Evolutionary conservation across 2,797 vertebrate species (phyloP).

Genomic region (Bovichtus variegatus): DNA sequence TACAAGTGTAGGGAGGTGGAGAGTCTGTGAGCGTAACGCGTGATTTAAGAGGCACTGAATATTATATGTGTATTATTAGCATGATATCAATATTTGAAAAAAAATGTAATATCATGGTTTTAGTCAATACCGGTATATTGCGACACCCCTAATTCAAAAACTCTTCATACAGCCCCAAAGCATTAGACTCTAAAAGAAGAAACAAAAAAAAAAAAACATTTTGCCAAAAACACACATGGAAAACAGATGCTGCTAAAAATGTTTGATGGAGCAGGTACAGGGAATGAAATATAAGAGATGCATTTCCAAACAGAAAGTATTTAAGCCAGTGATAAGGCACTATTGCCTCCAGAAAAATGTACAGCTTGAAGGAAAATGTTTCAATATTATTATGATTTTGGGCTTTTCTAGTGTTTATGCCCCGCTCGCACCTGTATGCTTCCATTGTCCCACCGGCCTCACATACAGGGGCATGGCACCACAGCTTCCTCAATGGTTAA

Average conservation of each 20-base stretch:
- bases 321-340: not conserved
- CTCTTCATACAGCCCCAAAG: no score
- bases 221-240: not conserved
- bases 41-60: no score
- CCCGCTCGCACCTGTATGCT: not conserved
- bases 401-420: not conserved
- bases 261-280: not conserved
- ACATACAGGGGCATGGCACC: not conserved
- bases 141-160: no score
- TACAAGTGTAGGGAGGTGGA: no score
- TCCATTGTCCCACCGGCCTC: not conserved
- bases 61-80: no score
- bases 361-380: no score
- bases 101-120: no score
- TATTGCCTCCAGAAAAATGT: not conserved
- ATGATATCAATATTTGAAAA: no score
- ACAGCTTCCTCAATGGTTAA: no score
- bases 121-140: no score
- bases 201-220: no score
- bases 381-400: not conserved
- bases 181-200: not conserved
- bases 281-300: not conserved
- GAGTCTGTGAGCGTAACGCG: no score
- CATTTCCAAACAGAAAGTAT: not conserved
- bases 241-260: not conserved